These are phyloP conservation scores for Leptinotarsa rubiginosa DNA, from an alignment of 2,888 invertebrate genomes.

Conservation along the genomic window DNA sequence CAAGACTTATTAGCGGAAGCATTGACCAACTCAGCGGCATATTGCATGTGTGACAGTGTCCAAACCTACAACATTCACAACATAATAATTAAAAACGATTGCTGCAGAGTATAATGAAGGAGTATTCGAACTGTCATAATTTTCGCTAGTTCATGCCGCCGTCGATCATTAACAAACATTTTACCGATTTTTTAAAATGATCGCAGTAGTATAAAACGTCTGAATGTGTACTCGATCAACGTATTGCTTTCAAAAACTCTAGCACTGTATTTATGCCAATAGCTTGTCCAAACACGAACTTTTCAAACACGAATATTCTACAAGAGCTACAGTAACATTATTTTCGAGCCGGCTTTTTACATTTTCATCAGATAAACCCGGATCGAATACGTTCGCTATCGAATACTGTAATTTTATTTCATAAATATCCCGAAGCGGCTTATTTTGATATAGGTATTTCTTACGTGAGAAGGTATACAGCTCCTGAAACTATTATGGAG, in stretches of 20 bases:
- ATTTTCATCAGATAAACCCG: slow-evolving; percentile 4
- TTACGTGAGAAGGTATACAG: not conserved
- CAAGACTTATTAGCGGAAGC: too few relatives aligned
- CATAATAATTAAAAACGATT: too few relatives aligned
- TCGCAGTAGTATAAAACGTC: too few relatives aligned
- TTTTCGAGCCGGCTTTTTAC: not conserved
- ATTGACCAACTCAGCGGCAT: too few relatives aligned
- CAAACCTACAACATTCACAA: too few relatives aligned
- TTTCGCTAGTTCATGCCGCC: too few relatives aligned
- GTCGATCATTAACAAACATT: too few relatives aligned
- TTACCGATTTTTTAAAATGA: too few relatives aligned
- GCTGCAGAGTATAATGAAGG: too few relatives aligned
- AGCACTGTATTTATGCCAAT: not conserved
- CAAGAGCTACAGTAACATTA: not conserved
- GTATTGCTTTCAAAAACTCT: not conserved
- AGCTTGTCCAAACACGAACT: not conserved
- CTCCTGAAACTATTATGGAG: not conserved
- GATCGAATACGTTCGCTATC: slow-evolving; percentile 7
- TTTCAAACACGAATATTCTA: slow-evolving; percentile 6
- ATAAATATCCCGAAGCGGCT: slow-evolving; percentile 6
- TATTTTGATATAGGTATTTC: not conserved
- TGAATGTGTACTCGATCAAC: too few relatives aligned
- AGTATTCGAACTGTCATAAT: too few relatives aligned
- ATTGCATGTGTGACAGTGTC: too few relatives aligned
- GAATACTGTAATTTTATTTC: not conserved